Percentiles rank a stretch among this genome's conserved stretches.
Conservation (phyloP, 2,888 invertebrate species). For the Ectobius pallidus region DNA sequence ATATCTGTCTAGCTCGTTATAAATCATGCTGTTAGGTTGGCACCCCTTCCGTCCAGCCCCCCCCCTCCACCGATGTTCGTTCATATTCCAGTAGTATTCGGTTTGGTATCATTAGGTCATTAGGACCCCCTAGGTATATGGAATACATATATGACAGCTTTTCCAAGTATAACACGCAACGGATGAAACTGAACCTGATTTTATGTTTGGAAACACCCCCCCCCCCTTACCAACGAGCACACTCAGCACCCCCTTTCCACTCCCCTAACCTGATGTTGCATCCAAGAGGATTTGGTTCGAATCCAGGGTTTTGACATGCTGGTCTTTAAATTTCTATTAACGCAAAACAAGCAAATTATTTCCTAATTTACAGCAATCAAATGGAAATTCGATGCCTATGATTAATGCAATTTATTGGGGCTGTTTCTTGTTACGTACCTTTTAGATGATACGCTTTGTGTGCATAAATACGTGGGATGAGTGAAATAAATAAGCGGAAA, state of each 20-base stretch:
- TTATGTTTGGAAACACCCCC: slow-evolving; percentile 9
- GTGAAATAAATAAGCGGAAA: too few relatives aligned
- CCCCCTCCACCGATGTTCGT: slow-evolving; percentile 20
- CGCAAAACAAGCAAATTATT: too few relatives aligned
- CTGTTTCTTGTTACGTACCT: too few relatives aligned
- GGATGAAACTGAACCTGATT: slow-evolving; percentile 28
- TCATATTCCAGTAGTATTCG: slow-evolving; percentile 27
- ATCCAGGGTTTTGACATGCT: slow-evolving; percentile 1
- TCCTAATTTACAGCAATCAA: too few relatives aligned
- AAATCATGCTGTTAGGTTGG: slow-evolving; percentile 31
- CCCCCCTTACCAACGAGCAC: too few relatives aligned
- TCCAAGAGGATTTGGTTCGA: slow-evolving; percentile 2
- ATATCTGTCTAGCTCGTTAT: slow-evolving; percentile 27
- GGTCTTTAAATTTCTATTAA: neutral
- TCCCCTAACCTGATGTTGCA: neutral
- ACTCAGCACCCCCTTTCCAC: neutral
- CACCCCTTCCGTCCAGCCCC: slow-evolving; percentile 15
- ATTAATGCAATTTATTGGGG: too few relatives aligned
- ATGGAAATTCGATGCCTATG: too few relatives aligned
- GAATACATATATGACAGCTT: slow-evolving; percentile 27
- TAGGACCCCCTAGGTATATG: slow-evolving; percentile 29
- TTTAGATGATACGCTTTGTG: too few relatives aligned
- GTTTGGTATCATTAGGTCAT: slow-evolving; percentile 31
- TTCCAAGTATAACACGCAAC: slow-evolving; percentile 24
- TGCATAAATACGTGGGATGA: too few relatives aligned